Evolutionary conservation across 1,140 invertebrate genomes (phyloP).

Genomic region (Drepana arcuata): DNA sequence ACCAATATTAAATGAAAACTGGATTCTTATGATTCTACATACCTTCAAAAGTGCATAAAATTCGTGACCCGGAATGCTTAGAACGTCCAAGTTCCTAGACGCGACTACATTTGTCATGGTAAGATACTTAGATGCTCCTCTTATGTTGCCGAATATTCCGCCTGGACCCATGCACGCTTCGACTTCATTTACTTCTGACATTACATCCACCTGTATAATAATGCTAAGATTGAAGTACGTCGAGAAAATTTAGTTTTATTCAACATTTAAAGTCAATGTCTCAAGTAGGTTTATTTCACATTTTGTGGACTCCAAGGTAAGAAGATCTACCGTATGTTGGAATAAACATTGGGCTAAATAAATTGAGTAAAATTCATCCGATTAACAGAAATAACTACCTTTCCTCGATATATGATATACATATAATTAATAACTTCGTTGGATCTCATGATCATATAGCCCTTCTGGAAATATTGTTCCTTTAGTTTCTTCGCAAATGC

Average conservation of each 20-base stretch:
- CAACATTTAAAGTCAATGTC: no score
- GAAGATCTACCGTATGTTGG: no score
- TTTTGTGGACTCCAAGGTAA: no score
- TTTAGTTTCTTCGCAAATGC: slow-evolving; percentile 60
- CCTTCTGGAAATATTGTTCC: slow-evolving; percentile 62
- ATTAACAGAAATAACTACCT: no score
- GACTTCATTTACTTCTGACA: slow-evolving; percentile 50
- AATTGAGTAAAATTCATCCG: no score
- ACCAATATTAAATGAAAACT: background rate
- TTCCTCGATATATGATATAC: slow-evolving; percentile 61
- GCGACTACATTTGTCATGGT: slow-evolving; percentile 50
- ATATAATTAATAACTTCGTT: slow-evolving; percentile 60
- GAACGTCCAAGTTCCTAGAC: slow-evolving; percentile 52
- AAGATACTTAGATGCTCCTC: slow-evolving; percentile 38
- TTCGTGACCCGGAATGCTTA: slow-evolving; percentile 44
- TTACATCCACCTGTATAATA: slow-evolving; percentile 55
- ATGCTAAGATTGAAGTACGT: no score
- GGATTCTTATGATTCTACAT: background rate
- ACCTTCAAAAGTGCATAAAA: slow-evolving; percentile 57
- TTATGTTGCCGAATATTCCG: slow-evolving; percentile 60
- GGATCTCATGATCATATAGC: slow-evolving; percentile 54
- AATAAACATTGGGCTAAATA: no score
- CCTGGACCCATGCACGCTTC: slow-evolving; percentile 62
- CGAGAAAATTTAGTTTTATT: no score
- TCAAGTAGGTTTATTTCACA: no score